phyloP scores from a whole-genome alignment of 2,797 vertebrate species.

The Lagorchestes hirsutus region DNA sequence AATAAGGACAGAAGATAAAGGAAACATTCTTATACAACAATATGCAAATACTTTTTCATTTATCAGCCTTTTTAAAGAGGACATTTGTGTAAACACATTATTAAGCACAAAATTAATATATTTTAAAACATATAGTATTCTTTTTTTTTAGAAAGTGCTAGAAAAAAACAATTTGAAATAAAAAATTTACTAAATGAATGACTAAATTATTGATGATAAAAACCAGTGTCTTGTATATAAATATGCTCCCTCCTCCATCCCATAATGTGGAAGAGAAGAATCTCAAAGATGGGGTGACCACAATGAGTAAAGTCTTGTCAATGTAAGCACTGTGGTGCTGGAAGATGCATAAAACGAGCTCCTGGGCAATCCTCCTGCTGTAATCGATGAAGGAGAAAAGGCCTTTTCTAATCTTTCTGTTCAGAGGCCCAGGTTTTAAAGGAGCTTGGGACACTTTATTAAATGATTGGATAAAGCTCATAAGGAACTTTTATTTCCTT shows the following conservation, averaged over 20 bases:
- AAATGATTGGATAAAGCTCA: constrained; percentile 63
- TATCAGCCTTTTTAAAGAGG: neutral
- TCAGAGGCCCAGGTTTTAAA: constrained; percentile 61
- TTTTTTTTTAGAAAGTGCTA: neutral
- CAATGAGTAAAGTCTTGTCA: neutral
- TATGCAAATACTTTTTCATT: neutral
- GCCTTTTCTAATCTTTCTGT: constrained; percentile 52
- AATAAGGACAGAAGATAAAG: neutral
- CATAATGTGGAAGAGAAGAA: neutral
- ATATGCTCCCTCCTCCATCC: neutral
- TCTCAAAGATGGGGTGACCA: neutral
- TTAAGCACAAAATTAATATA: neutral
- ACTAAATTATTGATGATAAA: neutral
- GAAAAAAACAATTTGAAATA: neutral
- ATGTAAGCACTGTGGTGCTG: neutral
- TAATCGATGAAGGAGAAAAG: constrained; percentile 42
- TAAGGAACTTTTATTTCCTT: constrained; percentile 54
- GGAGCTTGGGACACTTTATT: constrained; percentile 62
- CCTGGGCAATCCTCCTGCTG: constrained; percentile 29
- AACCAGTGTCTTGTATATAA: neutral
- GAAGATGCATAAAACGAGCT: neutral
- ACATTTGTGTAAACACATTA: neutral
- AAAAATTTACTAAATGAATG: neutral
- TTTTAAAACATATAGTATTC: constrained; percentile 13
- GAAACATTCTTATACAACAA: neutral